phyloP scores from a whole-genome alignment of 2,797 vertebrate species.

The Hippopotamyrus pictus region DNA sequence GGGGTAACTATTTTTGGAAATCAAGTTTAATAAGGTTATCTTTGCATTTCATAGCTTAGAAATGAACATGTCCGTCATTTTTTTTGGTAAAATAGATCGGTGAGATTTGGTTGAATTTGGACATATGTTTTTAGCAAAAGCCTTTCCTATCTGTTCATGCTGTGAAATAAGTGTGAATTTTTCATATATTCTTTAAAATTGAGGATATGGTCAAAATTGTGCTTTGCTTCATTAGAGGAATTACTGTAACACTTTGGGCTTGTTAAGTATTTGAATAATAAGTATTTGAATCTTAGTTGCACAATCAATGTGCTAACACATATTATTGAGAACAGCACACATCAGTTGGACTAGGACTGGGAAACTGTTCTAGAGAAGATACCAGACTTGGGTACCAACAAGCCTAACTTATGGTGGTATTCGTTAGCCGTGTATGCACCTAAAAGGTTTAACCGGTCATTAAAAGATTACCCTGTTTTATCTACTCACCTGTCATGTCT shows the following conservation, averaged over 20 bases:
- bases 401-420: background rate
- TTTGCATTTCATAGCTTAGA: background rate
- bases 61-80: background rate
- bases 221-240: background rate
- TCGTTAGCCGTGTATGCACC: background rate
- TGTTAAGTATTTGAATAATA: background rate
- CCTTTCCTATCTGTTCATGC: background rate
- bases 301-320: background rate
- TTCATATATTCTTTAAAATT: slow-evolving; percentile 20
- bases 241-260: background rate
- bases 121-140: background rate
- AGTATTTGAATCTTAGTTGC: background rate
- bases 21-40: background rate
- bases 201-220: background rate
- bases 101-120: background rate
- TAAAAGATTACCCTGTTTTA: background rate
- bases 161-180: background rate
- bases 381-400: background rate
- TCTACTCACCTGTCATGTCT: background rate
- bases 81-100: background rate
- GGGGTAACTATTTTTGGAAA: background rate
- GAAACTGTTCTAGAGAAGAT: background rate
- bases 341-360: background rate
- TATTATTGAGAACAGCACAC: background rate
- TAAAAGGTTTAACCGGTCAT: background rate